These are phyloP conservation scores for Lasioglossum oenotherae DNA, from an alignment of 2,888 invertebrate species.

Conservation along the genomic window DNA sequence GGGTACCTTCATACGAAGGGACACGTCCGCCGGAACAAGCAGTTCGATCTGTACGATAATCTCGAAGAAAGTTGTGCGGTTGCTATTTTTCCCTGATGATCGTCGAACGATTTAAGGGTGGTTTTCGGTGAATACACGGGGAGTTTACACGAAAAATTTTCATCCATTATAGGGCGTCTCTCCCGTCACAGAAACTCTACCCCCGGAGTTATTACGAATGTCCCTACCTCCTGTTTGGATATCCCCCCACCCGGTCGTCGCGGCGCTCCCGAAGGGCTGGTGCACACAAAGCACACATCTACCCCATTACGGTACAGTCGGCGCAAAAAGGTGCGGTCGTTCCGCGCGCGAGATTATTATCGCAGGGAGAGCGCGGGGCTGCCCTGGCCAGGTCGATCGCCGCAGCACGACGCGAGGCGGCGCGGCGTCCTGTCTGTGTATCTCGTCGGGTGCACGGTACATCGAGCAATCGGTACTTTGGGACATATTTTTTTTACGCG, in stretches of 20 bases:
- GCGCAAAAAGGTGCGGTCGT: slow-evolving; percentile 48
- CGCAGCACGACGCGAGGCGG: background rate
- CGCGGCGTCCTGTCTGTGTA: background rate
- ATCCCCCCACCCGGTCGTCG: slow-evolving; percentile 69
- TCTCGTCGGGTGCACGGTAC: background rate
- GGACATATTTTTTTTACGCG: slow-evolving; percentile 29
- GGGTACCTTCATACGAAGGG: slow-evolving; percentile 50
- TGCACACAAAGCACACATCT: slow-evolving; percentile 77
- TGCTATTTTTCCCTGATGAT: background rate
- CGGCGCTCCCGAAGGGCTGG: slow-evolving; percentile 73
- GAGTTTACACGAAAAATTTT: background rate
- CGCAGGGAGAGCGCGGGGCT: slow-evolving; percentile 10
- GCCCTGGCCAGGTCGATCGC: background rate
- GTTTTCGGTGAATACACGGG: background rate
- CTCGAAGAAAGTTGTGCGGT: background rate
- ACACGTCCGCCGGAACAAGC: background rate
- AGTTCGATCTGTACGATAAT: background rate
- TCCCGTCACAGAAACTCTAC: slow-evolving; percentile 53
- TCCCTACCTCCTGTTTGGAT: slow-evolving; percentile 75
- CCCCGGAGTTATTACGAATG: slow-evolving; percentile 75
- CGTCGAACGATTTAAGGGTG: no score
- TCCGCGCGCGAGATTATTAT: slow-evolving; percentile 39
- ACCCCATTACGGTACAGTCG: slow-evolving; percentile 78
- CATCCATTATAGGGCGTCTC: background rate
- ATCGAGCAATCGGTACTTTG: slow-evolving; percentile 24